Evolutionary conservation across 35 echinoderm and acorn worm species (phyloP).

Genomic region (Antedon bifida): DNA sequence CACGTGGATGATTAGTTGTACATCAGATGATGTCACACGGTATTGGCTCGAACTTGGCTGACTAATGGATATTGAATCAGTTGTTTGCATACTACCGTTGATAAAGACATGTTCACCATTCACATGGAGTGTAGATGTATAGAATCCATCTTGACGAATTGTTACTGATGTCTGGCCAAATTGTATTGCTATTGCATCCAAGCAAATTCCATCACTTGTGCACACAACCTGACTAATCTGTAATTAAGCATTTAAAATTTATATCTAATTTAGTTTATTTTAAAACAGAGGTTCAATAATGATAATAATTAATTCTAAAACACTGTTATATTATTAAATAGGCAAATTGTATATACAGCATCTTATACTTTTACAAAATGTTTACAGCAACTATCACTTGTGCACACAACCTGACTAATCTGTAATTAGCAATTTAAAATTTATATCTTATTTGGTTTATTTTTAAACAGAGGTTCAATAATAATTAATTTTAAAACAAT

Average conservation of each 20-base stretch:
- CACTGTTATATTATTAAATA: too few relatives aligned
- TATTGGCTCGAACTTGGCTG: slow-evolving; percentile 9
- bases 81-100: slow-evolving; percentile 12
- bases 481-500: too few relatives aligned
- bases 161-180: slow-evolving; percentile 9
- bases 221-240: slow-evolving; percentile 29
- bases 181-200: slow-evolving; percentile 24
- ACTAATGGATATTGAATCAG: not conserved
- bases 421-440: too few relatives aligned
- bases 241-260: too few relatives aligned
- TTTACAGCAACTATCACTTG: not conserved
- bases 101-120: slow-evolving; percentile 3
- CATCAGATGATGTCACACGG: slow-evolving; percentile 1
- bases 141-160: slow-evolving; percentile 11
- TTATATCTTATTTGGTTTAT: too few relatives aligned
- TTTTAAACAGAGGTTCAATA: too few relatives aligned
- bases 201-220: not conserved
- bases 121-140: slow-evolving; percentile 17
- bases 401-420: slow-evolving; percentile 17
- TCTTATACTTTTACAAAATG: too few relatives aligned
- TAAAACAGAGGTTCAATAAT: too few relatives aligned
- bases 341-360: too few relatives aligned
- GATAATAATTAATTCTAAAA: too few relatives aligned
- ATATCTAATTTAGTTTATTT: too few relatives aligned
- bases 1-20: not conserved